Evolutionary conservation across 2,113 vertebrate genomes (phyloP), one percentile per base, ranked within the genome.

Genomic region (Sapayoa aenigma): DNA sequence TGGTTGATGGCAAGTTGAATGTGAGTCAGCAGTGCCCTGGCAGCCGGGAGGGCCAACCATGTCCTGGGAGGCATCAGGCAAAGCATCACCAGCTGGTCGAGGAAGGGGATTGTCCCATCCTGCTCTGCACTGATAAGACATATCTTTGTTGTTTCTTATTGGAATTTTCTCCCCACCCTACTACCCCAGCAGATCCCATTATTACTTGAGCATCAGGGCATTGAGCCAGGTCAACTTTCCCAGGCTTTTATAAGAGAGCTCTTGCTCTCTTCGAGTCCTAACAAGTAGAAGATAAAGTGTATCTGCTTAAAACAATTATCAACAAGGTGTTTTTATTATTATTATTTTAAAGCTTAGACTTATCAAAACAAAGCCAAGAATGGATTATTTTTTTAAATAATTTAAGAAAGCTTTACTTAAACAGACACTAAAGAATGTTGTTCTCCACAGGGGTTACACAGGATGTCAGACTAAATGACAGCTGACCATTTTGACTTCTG

Each of bases 141-240:
- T 76, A 92, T 94, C 87, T 95, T 89, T 92, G 33, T 74, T 90
- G 63, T 68, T 89, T 92, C 55, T 93, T 95, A 74, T 68, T 56
- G 95, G 94, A 94, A 95, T 89, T 92, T 74, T 1, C 20, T 92
- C 56, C 65, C 35, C 28, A 65, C 58, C 49, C 66, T 41, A 55
- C 27, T 28, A 95, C 35, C 25, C 90, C 49, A 69, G 42, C 14
- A 92, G 82, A 95, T 90, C 65, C 73, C 44, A 0, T 72, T 93
- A 89, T 75, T 96, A 65, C 62, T 89, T 81, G 84, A 93, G 41
- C 37, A 82, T 65, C n/a, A 73, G 60, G 94, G 91, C 80, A 79
- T 17, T 41, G 14, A 89, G 87, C 93, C 95, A 97, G 84, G 53
- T 73, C 77, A 79, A 42, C 37, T 94, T 96, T 96, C 96, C 81